phyloP scores from a whole-genome alignment of 2,113 vertebrate genomes.

The Mormyrus iriodes region DNA sequence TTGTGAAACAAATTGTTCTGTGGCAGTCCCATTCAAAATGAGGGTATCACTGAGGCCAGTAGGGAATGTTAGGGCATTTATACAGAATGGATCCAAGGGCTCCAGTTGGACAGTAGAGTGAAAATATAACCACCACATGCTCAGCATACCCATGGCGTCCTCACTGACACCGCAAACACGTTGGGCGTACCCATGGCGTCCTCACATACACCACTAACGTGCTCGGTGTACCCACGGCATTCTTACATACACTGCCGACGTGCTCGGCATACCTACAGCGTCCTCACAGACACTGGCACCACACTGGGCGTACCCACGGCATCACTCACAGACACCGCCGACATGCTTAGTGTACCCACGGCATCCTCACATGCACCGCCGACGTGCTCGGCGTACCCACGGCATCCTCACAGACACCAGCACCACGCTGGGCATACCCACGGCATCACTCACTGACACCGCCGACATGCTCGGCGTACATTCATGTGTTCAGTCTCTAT shows the following conservation, averaged over 20 bases:
- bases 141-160: background rate
- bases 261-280: too few relatives aligned
- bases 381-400: too few relatives aligned
- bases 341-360: too few relatives aligned
- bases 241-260: background rate
- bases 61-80: background rate
- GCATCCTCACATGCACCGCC: too few relatives aligned
- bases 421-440: too few relatives aligned
- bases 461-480: too few relatives aligned
- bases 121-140: background rate
- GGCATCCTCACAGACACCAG: too few relatives aligned
- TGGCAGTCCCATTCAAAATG: background rate
- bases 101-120: background rate
- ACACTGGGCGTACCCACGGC: too few relatives aligned
- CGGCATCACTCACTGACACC: too few relatives aligned
- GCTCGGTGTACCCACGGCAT: background rate
- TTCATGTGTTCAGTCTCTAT: too few relatives aligned
- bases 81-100: background rate
- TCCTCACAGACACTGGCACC: too few relatives aligned
- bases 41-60: background rate
- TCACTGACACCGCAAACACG: background rate
- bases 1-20: background rate
- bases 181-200: background rate
- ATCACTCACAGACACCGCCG: too few relatives aligned
- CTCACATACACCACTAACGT: background rate